Base-by-base conservation (phyloP, 2,888 invertebrate species). In the Acanthococcus lagerstroemiae region DNA sequence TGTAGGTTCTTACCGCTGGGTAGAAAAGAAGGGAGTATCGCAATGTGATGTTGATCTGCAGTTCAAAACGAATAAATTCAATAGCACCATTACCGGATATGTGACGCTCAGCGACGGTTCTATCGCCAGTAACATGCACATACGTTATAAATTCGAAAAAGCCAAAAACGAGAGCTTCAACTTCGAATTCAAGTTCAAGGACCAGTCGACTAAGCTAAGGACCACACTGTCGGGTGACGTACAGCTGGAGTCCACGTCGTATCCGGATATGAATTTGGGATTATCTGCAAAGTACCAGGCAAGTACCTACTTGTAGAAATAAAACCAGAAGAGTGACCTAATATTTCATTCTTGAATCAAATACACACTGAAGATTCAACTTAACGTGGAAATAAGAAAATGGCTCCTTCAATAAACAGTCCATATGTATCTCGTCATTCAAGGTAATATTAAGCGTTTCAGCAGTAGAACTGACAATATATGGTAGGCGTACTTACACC, bases 31-130 rank as follows among this genome's bases (percentile, higher is more conserved):
- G 69, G 86, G 86, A 2, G 82, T 88, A 22, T 84, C 84, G 0
- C 90, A 90, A 73, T 86, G 85, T 73, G 88, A 89, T 70, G 82
- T 90, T 7, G 81, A 85, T 68, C 76, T 88, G 9, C 84, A 84
- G 56, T 90, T 90, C 73, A 84, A 87, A 77, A 90, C 90, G 0
- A 88, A 87, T 72, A 83, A 85, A 69, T 77, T 90, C 0, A 83
- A 83, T 65, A 88, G 88, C 55, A 80, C 83, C 69, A 76, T 90
- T n/a, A 78, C 81, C 30, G 90, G 90, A 0, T 88, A 88, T 73
- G 81, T 89, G 60, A 81, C 84, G 1, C 75, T 79, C 77, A 74
- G 80, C 75, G 69, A 82, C 75, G 19, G 80, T 74, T 76, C 77
- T 27, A 67, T 77, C 58, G 82, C 83, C 0, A 80, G 82, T 0